These are phyloP conservation scores for Wiebesia pumilae DNA, from an alignment of 1,140 invertebrate genomes.

Conservation along the genomic window DNA sequence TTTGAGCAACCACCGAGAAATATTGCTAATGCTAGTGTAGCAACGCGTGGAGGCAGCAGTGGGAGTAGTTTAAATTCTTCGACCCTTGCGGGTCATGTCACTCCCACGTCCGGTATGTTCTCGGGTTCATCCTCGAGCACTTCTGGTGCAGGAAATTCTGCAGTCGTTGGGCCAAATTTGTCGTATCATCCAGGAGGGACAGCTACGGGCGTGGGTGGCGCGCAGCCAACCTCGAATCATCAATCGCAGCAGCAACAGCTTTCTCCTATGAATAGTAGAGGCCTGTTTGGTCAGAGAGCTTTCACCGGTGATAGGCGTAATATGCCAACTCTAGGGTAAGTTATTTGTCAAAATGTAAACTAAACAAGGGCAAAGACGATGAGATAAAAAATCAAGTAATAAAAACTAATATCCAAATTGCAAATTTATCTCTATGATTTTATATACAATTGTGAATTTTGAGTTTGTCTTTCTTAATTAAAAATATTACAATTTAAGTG, in stretches of 20 bases:
- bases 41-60: slow-evolving; percentile 76
- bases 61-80: slow-evolving; percentile 77
- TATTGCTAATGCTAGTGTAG: slow-evolving; percentile 81
- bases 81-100: slow-evolving; percentile 83
- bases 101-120: slow-evolving; percentile 81
- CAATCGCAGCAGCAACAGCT: slow-evolving; percentile 78
- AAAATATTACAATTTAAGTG: neutral
- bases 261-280: slow-evolving; percentile 79
- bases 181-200: slow-evolving; percentile 63
- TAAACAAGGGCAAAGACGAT: neutral
- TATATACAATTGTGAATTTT: too few species aligned
- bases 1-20: slow-evolving; percentile 87
- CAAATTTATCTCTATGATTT: too few species aligned
- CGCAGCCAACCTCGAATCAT: slow-evolving; percentile 65
- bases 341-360: slow-evolving; percentile 50
- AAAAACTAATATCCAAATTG: too few species aligned
- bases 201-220: slow-evolving; percentile 60
- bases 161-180: slow-evolving; percentile 70
- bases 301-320: slow-evolving; percentile 86
- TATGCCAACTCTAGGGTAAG: slow-evolving; percentile 82
- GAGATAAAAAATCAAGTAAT: neutral
- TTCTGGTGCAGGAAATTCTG: slow-evolving; percentile 69
- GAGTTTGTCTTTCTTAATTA: neutral
- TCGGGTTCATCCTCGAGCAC: slow-evolving; percentile 74
- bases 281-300: slow-evolving; percentile 85